Percentiles rank a stretch among this genome's conserved stretches.
Evolutionary conservation across 2,888 invertebrate species (phyloP).

Genomic region (Pecten maximus): DNA sequence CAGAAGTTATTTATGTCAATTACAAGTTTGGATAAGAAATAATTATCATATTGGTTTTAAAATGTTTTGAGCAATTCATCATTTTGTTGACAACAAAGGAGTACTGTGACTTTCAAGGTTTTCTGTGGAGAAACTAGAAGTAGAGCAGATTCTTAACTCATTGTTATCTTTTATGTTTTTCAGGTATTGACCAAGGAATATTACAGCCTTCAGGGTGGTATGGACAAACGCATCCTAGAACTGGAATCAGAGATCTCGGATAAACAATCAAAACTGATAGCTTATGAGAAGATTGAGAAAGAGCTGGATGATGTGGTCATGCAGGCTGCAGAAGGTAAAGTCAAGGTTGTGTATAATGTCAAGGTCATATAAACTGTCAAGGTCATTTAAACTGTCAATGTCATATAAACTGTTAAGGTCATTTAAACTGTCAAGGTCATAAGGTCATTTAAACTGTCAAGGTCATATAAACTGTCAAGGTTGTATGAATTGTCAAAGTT

Average conservation of each 20-base stretch:
- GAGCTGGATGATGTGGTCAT: conserved; percentile 82
- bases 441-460: not conserved
- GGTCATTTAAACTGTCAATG: not conserved
- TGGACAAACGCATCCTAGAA: conserved; percentile 78
- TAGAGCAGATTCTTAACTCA: too few species aligned
- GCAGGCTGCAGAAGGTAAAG: conserved; percentile 82
- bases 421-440: not conserved
- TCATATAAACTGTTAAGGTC: not conserved
- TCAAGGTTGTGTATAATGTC: not conserved
- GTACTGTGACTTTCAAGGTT: too few species aligned
- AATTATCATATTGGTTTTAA: too few species aligned
- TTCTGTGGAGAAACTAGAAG: too few species aligned
- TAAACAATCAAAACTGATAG: conserved; percentile 75
- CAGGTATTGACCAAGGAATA: conserved; percentile 82
- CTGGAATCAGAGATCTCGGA: conserved; percentile 78
- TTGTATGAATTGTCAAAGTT: not conserved
- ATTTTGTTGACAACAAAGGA: too few species aligned
- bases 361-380: not conserved
- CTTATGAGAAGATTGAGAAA: conserved; percentile 81
- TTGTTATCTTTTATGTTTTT: too few species aligned
- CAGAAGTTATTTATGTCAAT: too few species aligned
- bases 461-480: not conserved
- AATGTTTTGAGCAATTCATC: too few species aligned
- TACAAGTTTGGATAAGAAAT: too few species aligned
- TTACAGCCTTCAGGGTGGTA: conserved; percentile 77